Evolutionary conservation across 2,113 vertebrate species (phyloP), one percentile per base, ranked within the genome.

Genomic region (Petroica traversi): DNA sequence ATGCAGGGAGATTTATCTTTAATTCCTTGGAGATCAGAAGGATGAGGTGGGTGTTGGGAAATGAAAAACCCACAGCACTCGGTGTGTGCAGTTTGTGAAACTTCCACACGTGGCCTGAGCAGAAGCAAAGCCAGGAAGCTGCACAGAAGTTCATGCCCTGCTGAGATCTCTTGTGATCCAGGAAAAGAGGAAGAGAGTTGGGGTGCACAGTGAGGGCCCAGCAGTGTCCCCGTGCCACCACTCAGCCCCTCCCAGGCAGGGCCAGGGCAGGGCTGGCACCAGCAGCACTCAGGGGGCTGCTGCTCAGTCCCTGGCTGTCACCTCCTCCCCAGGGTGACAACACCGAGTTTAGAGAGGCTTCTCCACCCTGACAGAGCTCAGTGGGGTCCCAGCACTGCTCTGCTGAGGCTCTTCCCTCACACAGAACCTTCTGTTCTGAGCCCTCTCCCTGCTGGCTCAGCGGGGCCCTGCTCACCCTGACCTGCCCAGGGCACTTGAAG

Each of bases 341-440:
- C 5, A 3, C 3, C 5, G 17, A 1, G 20, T 4, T 29, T 5
- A 33, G 13, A 12, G 1, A 24, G 26, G 55, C 34, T 68, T 36
- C 61, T 52, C 6, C 33, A 3, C 31, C 31, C 4, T 16, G 19
- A 1, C 8, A 7, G 9, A n/a, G 51, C 46, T 45, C 8, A 6
- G 16, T 20, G 46, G 20, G 24, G 24, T 66, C 26, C 28, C 34
- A 45, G 45, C 12, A 10, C 15, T 41, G 38, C 16, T n/a, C 9
- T 43, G 9, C 0, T 22, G 13, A 17, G 62, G 63, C 48, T 52
- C 14, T 19, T 36, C 46, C 58, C 33, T 76, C 3, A 6, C 2
- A 4, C 67, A 69, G 22, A 45, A 31, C 6, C 2, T 61, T 26
- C 5, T 40, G 12, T 28, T 14, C 68, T 23, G 33, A 28, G 7